Evolutionary conservation across 2,888 invertebrate genomes (phyloP), one percentile per base, ranked within the genome.

Genomic region (Cryptus armator): DNA sequence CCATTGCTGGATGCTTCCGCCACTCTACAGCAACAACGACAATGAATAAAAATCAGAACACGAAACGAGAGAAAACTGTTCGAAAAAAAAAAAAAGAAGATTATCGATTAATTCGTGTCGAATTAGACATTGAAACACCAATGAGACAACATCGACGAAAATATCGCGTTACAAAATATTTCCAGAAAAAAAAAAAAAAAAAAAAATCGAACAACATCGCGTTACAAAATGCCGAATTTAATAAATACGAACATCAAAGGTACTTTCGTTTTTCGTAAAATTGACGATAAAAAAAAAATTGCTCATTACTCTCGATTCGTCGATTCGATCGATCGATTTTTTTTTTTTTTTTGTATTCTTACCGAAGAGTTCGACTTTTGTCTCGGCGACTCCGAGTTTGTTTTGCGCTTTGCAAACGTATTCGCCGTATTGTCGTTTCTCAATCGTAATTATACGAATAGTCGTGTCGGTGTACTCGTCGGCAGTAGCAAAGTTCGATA

Each of bases 381-480:
- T 97, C 91, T 97, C 97, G n/a, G 96, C 96, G 5, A 96, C 95
- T 3, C 98, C 98, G 29, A 98, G 95, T 89, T 98, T 98, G 93
- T 98, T 98, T 85, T 97, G 96, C 0, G 98, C 98, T 91, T 96
- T 97, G 94, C 98, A 98, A 0, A 96, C 95, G 94, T 98, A 98
- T 87, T 95, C 94, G 0, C 98, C 98, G 90, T 97, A 98, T 91
- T 98, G 98, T 12, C 97, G 95, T 92, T 98, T 98, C 94, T 98
- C 98, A 74, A 98, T 97, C 0, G 98, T 98, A 79, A 98, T 97
- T 2, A 98, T 97, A 81, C 98, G 96, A 32, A 98, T 94, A 0
- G 98, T 98, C 0, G 98, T 98, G 92, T 98, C 98, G 0, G 98
- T 98, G 91, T 97, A 98, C 91, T 98, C 98, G 91, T 98, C 98